Evolutionary conservation across 1,140 invertebrate genomes (phyloP).

Genomic region (Trialeurodes vaporariorum): DNA sequence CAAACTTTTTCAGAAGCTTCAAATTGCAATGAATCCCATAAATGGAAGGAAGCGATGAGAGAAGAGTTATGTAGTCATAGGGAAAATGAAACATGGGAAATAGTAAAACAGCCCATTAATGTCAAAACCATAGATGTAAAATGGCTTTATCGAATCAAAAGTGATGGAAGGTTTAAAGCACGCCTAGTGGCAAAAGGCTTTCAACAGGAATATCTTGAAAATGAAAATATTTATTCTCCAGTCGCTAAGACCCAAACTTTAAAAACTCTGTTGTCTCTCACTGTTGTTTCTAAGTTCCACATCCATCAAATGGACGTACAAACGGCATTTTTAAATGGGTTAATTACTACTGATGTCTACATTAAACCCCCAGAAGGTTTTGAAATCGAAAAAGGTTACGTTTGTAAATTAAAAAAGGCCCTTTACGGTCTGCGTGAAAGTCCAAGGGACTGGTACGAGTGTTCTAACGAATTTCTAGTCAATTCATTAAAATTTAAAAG

Average conservation of each 20-base stretch:
- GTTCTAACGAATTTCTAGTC: not conserved
- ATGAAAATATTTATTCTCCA: slow-evolving; percentile 15
- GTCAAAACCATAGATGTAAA: slow-evolving; percentile 19
- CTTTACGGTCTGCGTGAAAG: slow-evolving; percentile 4
- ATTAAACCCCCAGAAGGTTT: slow-evolving; percentile 1
- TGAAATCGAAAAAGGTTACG: not conserved
- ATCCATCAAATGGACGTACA: slow-evolving; percentile 18
- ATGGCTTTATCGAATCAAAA: slow-evolving; percentile 21
- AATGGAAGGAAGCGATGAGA: slow-evolving; percentile 17
- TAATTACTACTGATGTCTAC: slow-evolving; percentile 9
- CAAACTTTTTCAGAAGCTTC: not conserved
- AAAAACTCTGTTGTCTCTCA: slow-evolving; percentile 14
- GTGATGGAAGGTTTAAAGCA: slow-evolving; percentile 12
- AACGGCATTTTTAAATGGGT: slow-evolving; percentile 17
- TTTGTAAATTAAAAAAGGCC: slow-evolving; percentile 5
- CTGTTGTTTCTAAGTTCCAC: slow-evolving; percentile 6
- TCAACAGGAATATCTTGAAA: slow-evolving; percentile 13
- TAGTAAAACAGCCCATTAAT: slow-evolving; percentile 18
- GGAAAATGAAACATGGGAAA: slow-evolving; percentile 23
- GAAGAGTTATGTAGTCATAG: slow-evolving; percentile 12
- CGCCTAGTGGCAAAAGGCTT: slow-evolving; percentile 16
- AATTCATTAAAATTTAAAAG: not conserved
- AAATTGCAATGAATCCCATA: not conserved
- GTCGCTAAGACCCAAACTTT: slow-evolving; percentile 13
- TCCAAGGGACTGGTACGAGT: too few species aligned